These are phyloP conservation scores for Stenopsyche tienmushanensis DNA, from an alignment of 1,140 invertebrate genomes.

Conservation along the genomic window DNA sequence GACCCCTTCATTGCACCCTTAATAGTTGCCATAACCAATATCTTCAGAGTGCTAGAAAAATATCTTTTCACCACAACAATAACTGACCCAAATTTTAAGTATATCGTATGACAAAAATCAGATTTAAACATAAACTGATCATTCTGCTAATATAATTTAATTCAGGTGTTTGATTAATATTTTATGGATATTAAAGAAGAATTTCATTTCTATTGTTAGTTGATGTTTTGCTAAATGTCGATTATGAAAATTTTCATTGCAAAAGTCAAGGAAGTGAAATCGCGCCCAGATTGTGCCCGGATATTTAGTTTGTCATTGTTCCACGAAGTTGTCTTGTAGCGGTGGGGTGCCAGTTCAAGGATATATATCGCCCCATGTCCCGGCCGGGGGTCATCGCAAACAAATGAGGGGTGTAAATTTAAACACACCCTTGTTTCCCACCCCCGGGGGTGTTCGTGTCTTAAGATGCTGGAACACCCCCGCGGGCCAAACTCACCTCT, in stretches of 20 bases:
- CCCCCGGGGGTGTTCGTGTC: conserved; percentile 18
- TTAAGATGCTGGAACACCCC: conserved; percentile 21
- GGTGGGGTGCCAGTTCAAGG: conserved; percentile 18
- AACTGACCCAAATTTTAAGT: neutral
- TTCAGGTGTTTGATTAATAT: too few relatives aligned
- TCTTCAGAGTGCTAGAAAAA: too few relatives aligned
- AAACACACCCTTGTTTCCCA: conserved; percentile 25
- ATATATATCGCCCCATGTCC: conserved; percentile 39
- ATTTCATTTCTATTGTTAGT: too few relatives aligned
- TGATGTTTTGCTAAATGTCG: too few relatives aligned
- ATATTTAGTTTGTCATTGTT: conserved; percentile 21
- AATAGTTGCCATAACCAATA: too few relatives aligned
- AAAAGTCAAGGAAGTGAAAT: neutral
- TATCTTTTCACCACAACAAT: neutral
- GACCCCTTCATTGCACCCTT: too few relatives aligned
- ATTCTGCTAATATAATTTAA: too few relatives aligned
- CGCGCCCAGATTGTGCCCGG: too few relatives aligned
- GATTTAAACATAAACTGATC: neutral
- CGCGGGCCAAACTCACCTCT: conserved; percentile 28
- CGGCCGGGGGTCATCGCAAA: conserved; percentile 40
- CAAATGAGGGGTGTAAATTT: conserved; percentile 42
- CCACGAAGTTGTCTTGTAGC: conserved; percentile 14
- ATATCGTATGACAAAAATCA: neutral
- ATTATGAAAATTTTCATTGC: too few relatives aligned
- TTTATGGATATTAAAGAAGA: too few relatives aligned